Conservation (phyloP, 2,888 invertebrate genomes). For the Muschampia staudingeri region DNA sequence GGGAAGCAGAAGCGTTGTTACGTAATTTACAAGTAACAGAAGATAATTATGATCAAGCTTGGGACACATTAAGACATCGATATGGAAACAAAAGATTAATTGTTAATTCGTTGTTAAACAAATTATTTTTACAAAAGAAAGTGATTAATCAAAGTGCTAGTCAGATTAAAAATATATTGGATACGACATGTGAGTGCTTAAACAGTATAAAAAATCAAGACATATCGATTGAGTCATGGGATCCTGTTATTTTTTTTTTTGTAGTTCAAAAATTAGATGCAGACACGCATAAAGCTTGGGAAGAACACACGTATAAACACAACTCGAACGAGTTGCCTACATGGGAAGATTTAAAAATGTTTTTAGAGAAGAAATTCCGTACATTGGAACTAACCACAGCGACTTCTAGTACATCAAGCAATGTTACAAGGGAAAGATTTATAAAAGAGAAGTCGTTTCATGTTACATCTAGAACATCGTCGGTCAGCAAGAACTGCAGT, state of each 20-base stretch:
- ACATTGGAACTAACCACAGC: too few species aligned
- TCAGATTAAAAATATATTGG: conserved; percentile 33
- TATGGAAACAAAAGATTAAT: conserved; percentile 26
- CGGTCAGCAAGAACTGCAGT: too few species aligned
- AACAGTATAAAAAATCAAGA: background rate
- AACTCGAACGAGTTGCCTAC: too few species aligned
- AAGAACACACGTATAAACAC: too few species aligned
- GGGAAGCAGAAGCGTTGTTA: conserved; percentile 41
- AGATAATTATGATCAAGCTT: conserved; percentile 46
- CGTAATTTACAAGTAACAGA: conserved; percentile 46
- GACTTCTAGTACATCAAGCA: too few species aligned
- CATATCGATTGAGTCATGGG: background rate
- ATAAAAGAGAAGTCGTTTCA: too few species aligned
- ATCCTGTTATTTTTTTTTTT: background rate
- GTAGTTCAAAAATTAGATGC: background rate
- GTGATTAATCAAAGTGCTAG: background rate
- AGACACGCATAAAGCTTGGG: too few species aligned
- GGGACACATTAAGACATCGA: conserved; percentile 33
- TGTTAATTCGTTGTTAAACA: conserved; percentile 13
- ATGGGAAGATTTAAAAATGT: too few species aligned
- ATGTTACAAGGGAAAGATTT: too few species aligned
- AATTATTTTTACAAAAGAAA: conserved; percentile 31
- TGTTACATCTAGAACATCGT: too few species aligned
- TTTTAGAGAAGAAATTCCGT: too few species aligned
- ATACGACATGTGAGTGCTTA: conserved; percentile 24